Base-by-base conservation (phyloP, 2,888 invertebrate species). In the Leuctra nigra region DNA sequence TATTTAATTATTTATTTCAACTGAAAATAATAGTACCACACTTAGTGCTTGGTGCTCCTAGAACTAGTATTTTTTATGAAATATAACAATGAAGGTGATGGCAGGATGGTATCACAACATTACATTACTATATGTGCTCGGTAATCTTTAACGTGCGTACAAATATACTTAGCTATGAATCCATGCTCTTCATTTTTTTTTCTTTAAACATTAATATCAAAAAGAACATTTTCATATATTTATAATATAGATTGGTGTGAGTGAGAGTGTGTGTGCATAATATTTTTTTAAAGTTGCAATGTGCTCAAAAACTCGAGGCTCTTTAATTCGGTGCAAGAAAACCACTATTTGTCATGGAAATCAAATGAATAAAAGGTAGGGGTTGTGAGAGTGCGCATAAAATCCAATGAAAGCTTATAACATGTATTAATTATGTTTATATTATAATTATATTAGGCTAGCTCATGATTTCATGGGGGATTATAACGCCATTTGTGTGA, bases 101-200 rank as follows among this genome's bases (percentile, higher is more conserved):
- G 61, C 61, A 61, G 61, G 61, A 61, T 55, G 46, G 55, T 61
- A 61, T 61, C 61, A 61, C 61, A 61, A 57, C 54, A 57, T 61
- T 52, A 55, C 61, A 20, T 41, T 16, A 50, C 59, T 57, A n/a
- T 33, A 50, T n/a, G 50, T 50, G 50, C 50, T 16, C 13, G 36
- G 50, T 50, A 50, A 50, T 55, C 59, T 53, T 48, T 41, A 50
- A 52, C 58, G 58, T 60, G 60, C 54, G 54, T 59, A 50, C 50
- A 57, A 59, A 59, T 59, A 61, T 58, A 61, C 56, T 55, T 58
- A 55, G 58, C 57, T 58, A 60, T 55, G 55, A 58, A 41, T 29
- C 22, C 48, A 58, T 57, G 60, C 57, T 58, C 50, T 50, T 44
- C 23, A 13, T 44, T 39, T 44, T 13, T 6, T 29, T 29, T 38